phyloP scores from a whole-genome alignment of 2,113 vertebrate species.

The Tricholaema leucomelas region DNA sequence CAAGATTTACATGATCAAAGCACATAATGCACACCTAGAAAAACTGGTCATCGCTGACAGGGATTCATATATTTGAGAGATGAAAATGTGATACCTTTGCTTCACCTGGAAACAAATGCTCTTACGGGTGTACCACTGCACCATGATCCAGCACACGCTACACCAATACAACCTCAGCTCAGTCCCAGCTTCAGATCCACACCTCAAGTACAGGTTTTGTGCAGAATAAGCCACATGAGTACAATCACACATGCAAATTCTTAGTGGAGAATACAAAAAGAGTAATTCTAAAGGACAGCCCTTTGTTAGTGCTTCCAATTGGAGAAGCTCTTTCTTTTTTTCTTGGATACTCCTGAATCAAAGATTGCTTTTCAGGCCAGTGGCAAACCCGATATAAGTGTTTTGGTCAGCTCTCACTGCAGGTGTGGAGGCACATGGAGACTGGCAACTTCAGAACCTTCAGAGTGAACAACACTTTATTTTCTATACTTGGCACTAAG shows the following conservation, averaged over 20 bases:
- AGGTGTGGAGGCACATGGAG: neutral
- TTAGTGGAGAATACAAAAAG: neutral
- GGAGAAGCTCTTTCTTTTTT: neutral
- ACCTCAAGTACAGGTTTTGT: neutral
- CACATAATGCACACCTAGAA: neutral
- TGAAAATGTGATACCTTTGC: neutral
- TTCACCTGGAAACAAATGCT: neutral
- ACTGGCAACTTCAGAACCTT: neutral
- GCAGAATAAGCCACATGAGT: accelerated
- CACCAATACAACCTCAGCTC: neutral
- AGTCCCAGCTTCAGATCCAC: neutral
- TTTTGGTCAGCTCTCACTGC: neutral
- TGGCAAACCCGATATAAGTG: neutral
- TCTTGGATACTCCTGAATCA: neutral
- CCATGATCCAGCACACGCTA: neutral
- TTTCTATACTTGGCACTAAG: neutral
- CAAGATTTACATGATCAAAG: neutral
- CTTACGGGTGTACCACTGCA: neutral
- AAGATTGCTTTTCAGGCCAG: neutral
- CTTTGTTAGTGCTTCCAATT: neutral
- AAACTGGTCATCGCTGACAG: neutral
- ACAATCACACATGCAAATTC: neutral
- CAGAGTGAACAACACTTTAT: neutral
- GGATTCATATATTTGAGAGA: neutral
- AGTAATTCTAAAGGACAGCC: neutral